phyloP scores from a whole-genome alignment of 2,797 vertebrate genomes.

The Platyrinchus mystaceus region DNA sequence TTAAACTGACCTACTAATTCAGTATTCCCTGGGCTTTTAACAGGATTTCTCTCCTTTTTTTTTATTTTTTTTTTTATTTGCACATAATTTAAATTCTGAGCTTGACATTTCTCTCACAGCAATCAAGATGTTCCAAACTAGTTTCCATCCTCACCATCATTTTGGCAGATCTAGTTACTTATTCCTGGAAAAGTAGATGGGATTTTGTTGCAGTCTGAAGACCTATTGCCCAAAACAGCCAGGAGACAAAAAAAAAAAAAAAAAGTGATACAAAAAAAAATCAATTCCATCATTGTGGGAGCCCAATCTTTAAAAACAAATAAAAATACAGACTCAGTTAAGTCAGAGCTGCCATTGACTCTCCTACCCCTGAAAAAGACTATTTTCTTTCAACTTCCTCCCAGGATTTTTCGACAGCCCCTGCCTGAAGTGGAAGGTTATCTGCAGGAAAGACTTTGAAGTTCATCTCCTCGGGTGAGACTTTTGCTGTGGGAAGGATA shows the following conservation, averaged over 20 bases:
- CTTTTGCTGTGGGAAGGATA: background rate
- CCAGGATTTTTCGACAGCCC: background rate
- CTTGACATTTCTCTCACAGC: background rate
- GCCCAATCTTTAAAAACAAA: background rate
- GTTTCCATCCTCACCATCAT: background rate
- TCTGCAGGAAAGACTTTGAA: constrained; percentile 16
- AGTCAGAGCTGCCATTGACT: background rate
- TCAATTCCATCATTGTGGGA: background rate
- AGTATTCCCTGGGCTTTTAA: background rate
- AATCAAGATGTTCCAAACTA: background rate
- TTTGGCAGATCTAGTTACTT: background rate
- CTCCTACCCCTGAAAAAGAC: background rate
- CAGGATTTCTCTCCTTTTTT: background rate
- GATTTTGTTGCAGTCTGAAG: background rate
- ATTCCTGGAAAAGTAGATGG: background rate
- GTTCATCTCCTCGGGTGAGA: background rate
- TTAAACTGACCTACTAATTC: background rate
- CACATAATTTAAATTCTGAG: background rate
- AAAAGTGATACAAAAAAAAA: background rate
- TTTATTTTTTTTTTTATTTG: background rate
- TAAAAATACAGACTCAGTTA: background rate
- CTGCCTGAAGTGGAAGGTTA: background rate
- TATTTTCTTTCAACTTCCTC: background rate
- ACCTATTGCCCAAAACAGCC: background rate
- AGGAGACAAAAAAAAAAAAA: background rate